A percentile compares a stretch with the other conserved stretches of the same genome.
Evolutionary conservation across 2,888 invertebrate genomes (phyloP).

Genomic region (Lamellibrachia satsuma): DNA sequence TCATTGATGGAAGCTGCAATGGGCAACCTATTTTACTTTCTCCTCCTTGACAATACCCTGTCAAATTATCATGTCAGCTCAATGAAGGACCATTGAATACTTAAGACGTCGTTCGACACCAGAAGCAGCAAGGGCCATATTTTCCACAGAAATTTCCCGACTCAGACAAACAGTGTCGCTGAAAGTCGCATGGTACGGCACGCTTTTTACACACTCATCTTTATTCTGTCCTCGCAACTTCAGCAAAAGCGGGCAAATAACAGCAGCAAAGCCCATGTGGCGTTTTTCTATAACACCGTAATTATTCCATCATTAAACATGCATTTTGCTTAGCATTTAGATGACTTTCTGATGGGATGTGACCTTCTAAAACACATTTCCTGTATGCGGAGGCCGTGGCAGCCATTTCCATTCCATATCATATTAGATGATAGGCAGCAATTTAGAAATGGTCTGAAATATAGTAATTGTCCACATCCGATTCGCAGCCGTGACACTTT

Average conservation of each 20-base stretch:
- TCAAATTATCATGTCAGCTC: not conserved
- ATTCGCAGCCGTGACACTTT: not conserved
- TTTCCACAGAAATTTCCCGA: not conserved
- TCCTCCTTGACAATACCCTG: not conserved
- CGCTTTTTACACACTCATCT: not conserved
- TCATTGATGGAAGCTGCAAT: not conserved
- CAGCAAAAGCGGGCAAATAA: not conserved
- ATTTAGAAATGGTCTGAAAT: slow-evolving; percentile 13
- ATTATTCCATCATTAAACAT: slow-evolving; percentile 13
- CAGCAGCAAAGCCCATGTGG: slow-evolving; percentile 2
- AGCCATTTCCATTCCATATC: not conserved
- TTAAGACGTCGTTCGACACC: not conserved
- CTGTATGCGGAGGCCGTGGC: not conserved
- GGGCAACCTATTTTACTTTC: not conserved
- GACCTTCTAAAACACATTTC: not conserved
- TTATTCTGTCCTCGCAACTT: not conserved
- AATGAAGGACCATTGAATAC: not conserved
- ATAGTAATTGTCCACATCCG: not conserved
- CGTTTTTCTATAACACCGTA: slow-evolving; percentile 12
- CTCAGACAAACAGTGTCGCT: not conserved
- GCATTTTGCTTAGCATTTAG: slow-evolving; percentile 17
- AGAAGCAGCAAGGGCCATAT: not conserved
- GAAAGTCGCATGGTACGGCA: not conserved
- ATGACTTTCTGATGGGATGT: slow-evolving; percentile 17
- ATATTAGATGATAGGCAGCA: slow-evolving; percentile 9